These are phyloP conservation scores for Psix sp. DNA, from an alignment of 1,140 invertebrate species.

Conservation along the genomic window DNA sequence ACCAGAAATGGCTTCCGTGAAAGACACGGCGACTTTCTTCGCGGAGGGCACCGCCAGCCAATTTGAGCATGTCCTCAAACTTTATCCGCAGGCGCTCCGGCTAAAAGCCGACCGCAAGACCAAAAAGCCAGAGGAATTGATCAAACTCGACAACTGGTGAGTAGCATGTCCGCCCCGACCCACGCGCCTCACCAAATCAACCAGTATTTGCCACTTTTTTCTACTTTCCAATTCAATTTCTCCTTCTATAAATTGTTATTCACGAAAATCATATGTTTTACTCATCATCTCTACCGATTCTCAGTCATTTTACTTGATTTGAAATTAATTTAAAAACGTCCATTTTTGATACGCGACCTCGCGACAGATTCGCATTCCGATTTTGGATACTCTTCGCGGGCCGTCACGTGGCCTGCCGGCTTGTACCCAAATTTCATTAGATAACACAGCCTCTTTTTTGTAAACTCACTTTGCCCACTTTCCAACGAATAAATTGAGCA, in stretches of 20 bases:
- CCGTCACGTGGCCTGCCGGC: slow-evolving; percentile 24
- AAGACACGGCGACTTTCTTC: slow-evolving; percentile 93
- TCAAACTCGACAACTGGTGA: slow-evolving; percentile 96
- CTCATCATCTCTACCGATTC: background rate
- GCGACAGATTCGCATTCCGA: slow-evolving; percentile 19
- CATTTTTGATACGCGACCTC: slow-evolving; percentile 9
- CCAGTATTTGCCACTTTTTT: background rate
- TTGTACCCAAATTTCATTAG: background rate
- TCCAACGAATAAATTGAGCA: too few relatives aligned
- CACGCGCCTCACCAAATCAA: slow-evolving; percentile 7
- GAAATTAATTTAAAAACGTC: background rate
- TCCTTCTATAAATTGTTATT: background rate
- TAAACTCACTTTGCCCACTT: too few relatives aligned
- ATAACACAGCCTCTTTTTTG: too few relatives aligned
- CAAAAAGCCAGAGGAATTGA: slow-evolving; percentile 94
- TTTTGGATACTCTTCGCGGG: slow-evolving; percentile 16
- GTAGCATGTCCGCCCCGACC: slow-evolving; percentile 69
- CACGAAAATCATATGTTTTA: too few relatives aligned
- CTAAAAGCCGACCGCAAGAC: slow-evolving; percentile 91
- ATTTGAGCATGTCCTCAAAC: slow-evolving; percentile 90
- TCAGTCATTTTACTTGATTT: background rate
- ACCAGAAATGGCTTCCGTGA: slow-evolving; percentile 86
- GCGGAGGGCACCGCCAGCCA: slow-evolving; percentile 89
- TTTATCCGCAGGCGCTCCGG: slow-evolving; percentile 91
- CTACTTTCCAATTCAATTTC: too few relatives aligned